Conservation (phyloP, 2,888 invertebrate genomes). For the Clunio marinus region DNA sequence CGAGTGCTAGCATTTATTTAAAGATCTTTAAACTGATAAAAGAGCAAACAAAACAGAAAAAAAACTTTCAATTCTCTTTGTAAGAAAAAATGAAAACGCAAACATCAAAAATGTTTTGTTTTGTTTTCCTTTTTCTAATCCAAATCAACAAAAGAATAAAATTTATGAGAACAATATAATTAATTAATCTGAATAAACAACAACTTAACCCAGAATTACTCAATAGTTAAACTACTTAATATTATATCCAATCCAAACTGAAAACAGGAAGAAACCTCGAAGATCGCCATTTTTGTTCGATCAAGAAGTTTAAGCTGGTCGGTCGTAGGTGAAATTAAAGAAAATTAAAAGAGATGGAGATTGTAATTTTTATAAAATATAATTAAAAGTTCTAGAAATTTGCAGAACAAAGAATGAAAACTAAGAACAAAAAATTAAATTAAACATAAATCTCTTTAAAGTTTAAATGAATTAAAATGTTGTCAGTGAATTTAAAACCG, state of each 20-base stretch:
- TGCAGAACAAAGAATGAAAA: background rate
- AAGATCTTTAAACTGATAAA: too few species aligned
- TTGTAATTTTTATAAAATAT: slow-evolving; percentile 37
- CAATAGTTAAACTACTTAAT: slow-evolving; percentile 14
- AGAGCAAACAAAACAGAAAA: background rate
- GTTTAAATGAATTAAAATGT: slow-evolving; percentile 24
- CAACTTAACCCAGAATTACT: slow-evolving; percentile 8
- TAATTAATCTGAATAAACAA: background rate
- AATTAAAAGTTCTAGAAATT: slow-evolving; percentile 9
- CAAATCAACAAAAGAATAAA: background rate
- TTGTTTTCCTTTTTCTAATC: slow-evolving; percentile 4
- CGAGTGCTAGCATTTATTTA: slow-evolving; percentile 16
- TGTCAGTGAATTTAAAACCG: slow-evolving; percentile 21
- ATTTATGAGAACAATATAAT: background rate
- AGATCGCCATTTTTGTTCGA: background rate
- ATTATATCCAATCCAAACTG: too few species aligned
- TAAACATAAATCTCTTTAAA: background rate
- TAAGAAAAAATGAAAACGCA: too few species aligned
- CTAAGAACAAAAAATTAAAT: background rate
- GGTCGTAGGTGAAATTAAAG: background rate
- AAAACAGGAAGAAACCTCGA: background rate
- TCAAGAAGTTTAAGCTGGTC: background rate
- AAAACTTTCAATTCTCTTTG: slow-evolving; percentile 7
- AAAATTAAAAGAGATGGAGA: slow-evolving; percentile 3
- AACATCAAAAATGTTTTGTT: background rate